phyloP scores from a whole-genome alignment of 1,140 invertebrate species.

The Papilio glaucus region DNA sequence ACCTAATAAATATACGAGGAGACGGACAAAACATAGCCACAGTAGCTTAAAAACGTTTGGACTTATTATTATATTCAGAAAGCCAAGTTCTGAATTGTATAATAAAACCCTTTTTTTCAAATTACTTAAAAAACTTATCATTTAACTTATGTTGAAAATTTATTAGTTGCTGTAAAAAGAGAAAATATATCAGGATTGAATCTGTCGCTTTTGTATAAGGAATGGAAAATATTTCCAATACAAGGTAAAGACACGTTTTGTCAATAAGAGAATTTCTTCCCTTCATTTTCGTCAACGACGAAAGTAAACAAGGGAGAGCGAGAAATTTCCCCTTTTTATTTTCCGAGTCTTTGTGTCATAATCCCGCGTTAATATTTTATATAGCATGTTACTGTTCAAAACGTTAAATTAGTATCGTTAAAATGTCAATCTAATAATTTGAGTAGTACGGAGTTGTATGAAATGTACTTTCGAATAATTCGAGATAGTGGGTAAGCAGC shows the following conservation, averaged over 20 bases:
- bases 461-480: no score
- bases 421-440: no score
- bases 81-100: no score
- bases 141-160: background rate
- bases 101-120: no score
- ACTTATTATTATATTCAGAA: no score
- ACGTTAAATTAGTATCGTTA: background rate
- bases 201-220: background rate
- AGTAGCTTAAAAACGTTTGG: no score
- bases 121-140: no score
- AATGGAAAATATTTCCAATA: slow-evolving; percentile 13
- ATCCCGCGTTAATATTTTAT: slow-evolving; percentile 4
- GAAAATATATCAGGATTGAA: slow-evolving; percentile 1
- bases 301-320: slow-evolving; percentile 63
- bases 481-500: no score
- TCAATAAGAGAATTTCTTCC: slow-evolving; percentile 65
- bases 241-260: slow-evolving; percentile 64
- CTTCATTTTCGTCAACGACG: slow-evolving; percentile 68
- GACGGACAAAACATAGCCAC: no score
- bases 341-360: slow-evolving; percentile 38
- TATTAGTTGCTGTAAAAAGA: background rate
- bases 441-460: no score
- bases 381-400: background rate
- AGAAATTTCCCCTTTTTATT: slow-evolving; percentile 46
- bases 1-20: no score